Conservation (phyloP, 2,113 vertebrate species). For the Cebus imitator region DNA sequence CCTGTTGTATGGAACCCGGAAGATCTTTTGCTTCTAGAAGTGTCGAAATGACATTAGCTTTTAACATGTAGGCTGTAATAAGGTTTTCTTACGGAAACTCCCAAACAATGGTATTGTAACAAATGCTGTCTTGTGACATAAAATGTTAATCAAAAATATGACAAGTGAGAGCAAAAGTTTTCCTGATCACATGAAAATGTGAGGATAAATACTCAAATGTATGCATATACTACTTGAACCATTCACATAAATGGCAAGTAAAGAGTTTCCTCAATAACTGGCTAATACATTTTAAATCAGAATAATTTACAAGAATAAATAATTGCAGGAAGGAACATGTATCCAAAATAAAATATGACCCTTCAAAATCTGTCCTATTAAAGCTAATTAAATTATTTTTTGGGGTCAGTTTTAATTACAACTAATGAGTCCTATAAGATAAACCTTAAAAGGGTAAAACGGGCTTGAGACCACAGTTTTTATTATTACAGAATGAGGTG, state of each 20-base stretch:
- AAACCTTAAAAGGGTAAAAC: constrained; percentile 69
- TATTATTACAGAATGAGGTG: constrained; percentile 47
- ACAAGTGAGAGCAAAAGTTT: constrained; percentile 13
- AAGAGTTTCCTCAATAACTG: background rate
- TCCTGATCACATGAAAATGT: constrained; percentile 38
- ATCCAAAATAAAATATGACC: constrained; percentile 44
- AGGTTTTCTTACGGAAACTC: background rate
- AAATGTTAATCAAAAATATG: background rate
- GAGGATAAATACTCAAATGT: constrained; percentile 58
- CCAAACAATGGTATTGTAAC: background rate
- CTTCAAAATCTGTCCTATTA: constrained; percentile 26
- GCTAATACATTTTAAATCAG: constrained; percentile 32
- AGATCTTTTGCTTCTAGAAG: constrained; percentile 37
- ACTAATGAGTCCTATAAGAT: constrained; percentile 64
- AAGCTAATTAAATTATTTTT: constrained; percentile 81
- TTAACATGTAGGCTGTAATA: background rate
- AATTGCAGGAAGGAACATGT: constrained; percentile 18
- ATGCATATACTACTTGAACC: background rate
- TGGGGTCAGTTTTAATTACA: constrained; percentile 79
- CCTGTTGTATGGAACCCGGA: constrained; percentile 43
- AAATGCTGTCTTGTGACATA: background rate
- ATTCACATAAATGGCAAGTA: background rate
- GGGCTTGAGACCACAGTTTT: constrained; percentile 61
- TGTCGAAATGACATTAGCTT: background rate
- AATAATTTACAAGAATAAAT: constrained; percentile 49